Percentiles rank a stretch among this genome's conserved stretches.
Evolutionary conservation across 2,888 invertebrate genomes (phyloP).

Genomic region (Thymelicus sylvestris): DNA sequence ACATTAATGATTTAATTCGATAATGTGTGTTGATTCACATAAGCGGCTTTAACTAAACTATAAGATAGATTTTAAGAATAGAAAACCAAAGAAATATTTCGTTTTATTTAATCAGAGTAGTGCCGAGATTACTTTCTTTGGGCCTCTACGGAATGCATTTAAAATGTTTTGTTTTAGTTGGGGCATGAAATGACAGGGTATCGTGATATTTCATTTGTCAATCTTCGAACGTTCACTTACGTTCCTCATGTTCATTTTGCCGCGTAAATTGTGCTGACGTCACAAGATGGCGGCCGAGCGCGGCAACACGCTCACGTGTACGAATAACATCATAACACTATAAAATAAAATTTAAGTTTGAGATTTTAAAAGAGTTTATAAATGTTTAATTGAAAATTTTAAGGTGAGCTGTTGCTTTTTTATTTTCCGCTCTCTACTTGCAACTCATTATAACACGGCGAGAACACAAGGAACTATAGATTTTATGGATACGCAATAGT

Average conservation of each 20-base stretch:
- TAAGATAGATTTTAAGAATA: conserved; percentile 73
- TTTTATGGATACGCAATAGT: no score
- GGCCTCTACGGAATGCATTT: conserved; percentile 65
- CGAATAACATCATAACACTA: background rate
- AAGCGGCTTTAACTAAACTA: conserved; percentile 80
- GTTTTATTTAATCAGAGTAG: conserved; percentile 63
- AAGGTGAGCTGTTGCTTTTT: background rate
- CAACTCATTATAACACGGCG: background rate
- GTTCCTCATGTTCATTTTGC: conserved; percentile 31
- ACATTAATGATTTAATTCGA: conserved; percentile 38
- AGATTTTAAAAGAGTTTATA: background rate
- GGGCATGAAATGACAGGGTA: conserved; percentile 81
- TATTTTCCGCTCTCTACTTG: background rate
- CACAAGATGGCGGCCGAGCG: background rate
- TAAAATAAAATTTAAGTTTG: conserved; percentile 1
- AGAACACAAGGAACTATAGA: no score
- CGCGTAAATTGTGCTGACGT: conserved; percentile 5
- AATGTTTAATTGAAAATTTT: background rate
- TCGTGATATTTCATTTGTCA: conserved; percentile 57
- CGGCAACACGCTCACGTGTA: no score
- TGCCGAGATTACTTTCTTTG: conserved; percentile 56
- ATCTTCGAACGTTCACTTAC: conserved; percentile 26
- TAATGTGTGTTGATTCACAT: conserved; percentile 67
- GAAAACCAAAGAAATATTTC: conserved; percentile 41
- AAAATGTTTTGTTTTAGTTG: conserved; percentile 54